These are phyloP conservation scores for Malurus elegans DNA, from an alignment of 2,113 vertebrate genomes.

Conservation along the genomic window DNA sequence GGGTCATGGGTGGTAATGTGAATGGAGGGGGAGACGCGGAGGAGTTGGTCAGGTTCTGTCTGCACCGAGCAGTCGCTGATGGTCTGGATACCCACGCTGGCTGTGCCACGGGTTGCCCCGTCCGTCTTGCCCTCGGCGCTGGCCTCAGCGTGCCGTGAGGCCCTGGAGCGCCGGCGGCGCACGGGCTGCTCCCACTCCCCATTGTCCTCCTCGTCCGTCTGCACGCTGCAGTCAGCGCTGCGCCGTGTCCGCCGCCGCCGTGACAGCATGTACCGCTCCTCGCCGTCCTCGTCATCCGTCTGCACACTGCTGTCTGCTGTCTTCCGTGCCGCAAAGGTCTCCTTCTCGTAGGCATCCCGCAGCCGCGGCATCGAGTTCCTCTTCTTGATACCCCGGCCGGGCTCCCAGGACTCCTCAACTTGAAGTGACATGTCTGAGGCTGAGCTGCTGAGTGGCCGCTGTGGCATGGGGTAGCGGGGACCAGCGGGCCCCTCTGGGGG, in stretches of 20 bases:
- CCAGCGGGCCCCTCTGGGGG: slow-evolving; percentile 17
- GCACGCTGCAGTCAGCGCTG: slow-evolving; percentile 93
- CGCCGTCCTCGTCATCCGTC: slow-evolving; percentile 94
- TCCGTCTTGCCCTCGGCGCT: slow-evolving; percentile 82
- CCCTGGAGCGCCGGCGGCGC: slow-evolving; percentile 86
- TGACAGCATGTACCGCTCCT: slow-evolving; percentile 86
- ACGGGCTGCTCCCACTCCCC: slow-evolving; percentile 95
- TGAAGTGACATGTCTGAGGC: slow-evolving; percentile 94
- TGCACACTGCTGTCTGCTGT: slow-evolving; percentile 93
- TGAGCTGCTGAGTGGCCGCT: slow-evolving; percentile 89
- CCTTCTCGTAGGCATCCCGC: slow-evolving; percentile 84
- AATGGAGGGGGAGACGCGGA: slow-evolving; percentile 91
- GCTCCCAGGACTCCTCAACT: slow-evolving; percentile 84
- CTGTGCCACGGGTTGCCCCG: slow-evolving; percentile 66
- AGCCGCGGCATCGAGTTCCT: slow-evolving; percentile 96
- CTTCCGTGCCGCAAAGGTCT: slow-evolving; percentile 75
- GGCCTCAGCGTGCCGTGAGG: slow-evolving; percentile 86
- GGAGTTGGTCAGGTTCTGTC: slow-evolving; percentile 90
- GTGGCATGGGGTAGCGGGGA: slow-evolving; percentile 50
- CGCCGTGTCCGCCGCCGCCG: slow-evolving; percentile 87
- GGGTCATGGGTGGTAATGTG: slow-evolving; percentile 92
- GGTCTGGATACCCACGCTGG: slow-evolving; percentile 95
- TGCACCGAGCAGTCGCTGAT: slow-evolving; percentile 95
- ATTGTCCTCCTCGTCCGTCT: slow-evolving; percentile 94
- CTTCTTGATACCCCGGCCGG: slow-evolving; percentile 84